phyloP scores from a whole-genome alignment of 2,797 vertebrate species.

The Sebastes trivittatus region DNA sequence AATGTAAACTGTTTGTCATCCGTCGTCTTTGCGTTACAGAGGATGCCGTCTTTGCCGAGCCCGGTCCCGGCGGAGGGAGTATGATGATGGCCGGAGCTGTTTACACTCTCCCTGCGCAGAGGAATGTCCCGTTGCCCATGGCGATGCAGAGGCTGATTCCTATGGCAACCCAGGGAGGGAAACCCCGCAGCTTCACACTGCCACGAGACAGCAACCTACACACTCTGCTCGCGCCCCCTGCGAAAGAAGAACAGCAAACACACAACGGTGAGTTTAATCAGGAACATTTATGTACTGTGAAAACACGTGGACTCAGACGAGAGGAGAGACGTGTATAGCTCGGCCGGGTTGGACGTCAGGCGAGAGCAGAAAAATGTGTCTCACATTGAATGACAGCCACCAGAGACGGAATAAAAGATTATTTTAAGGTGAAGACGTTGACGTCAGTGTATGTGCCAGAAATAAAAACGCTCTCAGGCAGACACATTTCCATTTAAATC shows the following conservation, averaged over 20 bases:
- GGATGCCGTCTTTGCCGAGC: constrained; percentile 94
- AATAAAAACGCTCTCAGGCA: constrained; percentile 52
- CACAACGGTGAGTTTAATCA: constrained; percentile 80
- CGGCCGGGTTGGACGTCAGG: neutral
- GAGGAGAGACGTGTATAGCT: neutral
- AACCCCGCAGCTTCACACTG: constrained; percentile 96
- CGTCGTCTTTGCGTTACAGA: constrained; percentile 64
- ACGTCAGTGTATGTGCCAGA: constrained; percentile 48
- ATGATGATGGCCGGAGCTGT: constrained; percentile 85
- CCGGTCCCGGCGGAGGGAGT: constrained; percentile 67
- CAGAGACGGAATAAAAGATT: neutral
- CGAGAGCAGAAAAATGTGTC: constrained; percentile 11
- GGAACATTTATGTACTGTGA: neutral
- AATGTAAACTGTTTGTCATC: neutral
- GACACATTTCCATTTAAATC: constrained; percentile 49
- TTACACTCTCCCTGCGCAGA: constrained; percentile 79
- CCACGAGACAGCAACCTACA: constrained; percentile 95
- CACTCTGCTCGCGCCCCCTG: constrained; percentile 86
- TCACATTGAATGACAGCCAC: constrained; percentile 26
- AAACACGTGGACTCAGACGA: neutral
- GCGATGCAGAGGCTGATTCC: constrained; percentile 78
- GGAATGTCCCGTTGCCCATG: constrained; percentile 74
- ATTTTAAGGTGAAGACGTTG: constrained; percentile 49
- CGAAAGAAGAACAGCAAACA: constrained; percentile 86
- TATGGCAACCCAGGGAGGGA: constrained; percentile 82